Percentiles rank a stretch among this genome's conserved stretches.
Evolutionary conservation across 2,888 invertebrate species (phyloP).

Genomic region (Laspeyria flexula): DNA sequence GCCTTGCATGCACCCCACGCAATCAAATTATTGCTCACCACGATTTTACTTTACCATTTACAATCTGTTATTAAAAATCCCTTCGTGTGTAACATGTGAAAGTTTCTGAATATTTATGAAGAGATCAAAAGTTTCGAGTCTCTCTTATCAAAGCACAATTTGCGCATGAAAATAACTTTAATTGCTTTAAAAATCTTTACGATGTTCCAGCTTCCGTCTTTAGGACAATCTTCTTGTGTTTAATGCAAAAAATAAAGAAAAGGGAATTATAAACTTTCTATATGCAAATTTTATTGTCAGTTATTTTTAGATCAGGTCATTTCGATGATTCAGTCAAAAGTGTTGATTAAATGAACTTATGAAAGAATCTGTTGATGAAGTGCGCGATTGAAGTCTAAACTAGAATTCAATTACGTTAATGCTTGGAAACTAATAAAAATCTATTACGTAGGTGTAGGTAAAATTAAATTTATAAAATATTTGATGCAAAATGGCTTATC

Average conservation of each 20-base stretch:
- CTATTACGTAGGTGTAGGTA: conserved; percentile 8
- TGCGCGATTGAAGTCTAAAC: not conserved
- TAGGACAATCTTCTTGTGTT: conserved; percentile 53
- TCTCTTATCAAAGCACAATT: conserved; percentile 62
- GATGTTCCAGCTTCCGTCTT: conserved; percentile 50
- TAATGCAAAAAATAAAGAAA: conserved; percentile 49
- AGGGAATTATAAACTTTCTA: conserved; percentile 54
- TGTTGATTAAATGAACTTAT: conserved; percentile 10
- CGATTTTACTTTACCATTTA: conserved; percentile 50
- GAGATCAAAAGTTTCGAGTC: conserved; percentile 61
- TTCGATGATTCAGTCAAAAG: conserved; percentile 20
- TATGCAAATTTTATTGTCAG: conserved; percentile 54
- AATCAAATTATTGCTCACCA: conserved; percentile 46
- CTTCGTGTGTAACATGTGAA: conserved; percentile 69
- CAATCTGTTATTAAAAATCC: conserved; percentile 53
- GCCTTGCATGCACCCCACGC: conserved; percentile 46
- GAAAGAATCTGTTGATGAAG: conserved; percentile 10
- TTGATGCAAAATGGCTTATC: conserved; percentile 9
- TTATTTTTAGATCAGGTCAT: conserved; percentile 44
- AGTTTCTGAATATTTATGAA: conserved; percentile 77
- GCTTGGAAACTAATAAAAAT: conserved; percentile 19
- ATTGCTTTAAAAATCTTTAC: conserved; percentile 74
- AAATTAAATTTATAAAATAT: no score
- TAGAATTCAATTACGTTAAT: conserved; percentile 24
- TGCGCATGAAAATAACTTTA: conserved; percentile 62